Base-by-base conservation (phyloP, 1,140 invertebrate species). In the Capitella teleta region DNA sequence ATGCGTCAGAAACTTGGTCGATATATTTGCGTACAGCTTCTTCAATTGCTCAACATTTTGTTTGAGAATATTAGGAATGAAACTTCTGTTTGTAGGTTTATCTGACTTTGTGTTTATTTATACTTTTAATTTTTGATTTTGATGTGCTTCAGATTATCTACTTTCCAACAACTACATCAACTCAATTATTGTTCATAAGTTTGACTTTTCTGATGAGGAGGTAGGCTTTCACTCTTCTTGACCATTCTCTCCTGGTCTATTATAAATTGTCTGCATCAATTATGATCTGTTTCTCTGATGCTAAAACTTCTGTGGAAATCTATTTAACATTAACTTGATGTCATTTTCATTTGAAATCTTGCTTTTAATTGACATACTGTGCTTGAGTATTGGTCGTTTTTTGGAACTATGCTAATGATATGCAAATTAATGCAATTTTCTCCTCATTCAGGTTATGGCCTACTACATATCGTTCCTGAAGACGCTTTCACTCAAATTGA, bases 91-190 rank as follows among this genome's bases (percentile, higher is more conserved):
- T 98, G 94, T 98, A 80, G 86, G 87, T 83, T 55, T 23, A 10
- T 19, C 2, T 14, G 3, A 2, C 19, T 36, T 16, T 40, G 38
- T 38, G 10, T 34, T 12, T 34, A 34, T 34, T 34, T 34, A 12
- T 16, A 4, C 25, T 12, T 18, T 40, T 21, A 40, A 6, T 40
- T 18, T 16, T 2, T 40, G 19, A 40, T 16, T 44, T 44, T 44
- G 6, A 25, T 44, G 8, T 44, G n/a, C 18, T 84, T 54, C 76
- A 98, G 93, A 98, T 84, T 99, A 98, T 76, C 76, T 99, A 48
- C 76, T 99, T 16, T 98, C 93, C 62, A 99, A 99, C 74, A 99
- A 99, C 75, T 93, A 98, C 77, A 92, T 99, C 18, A 99, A 99
- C 74, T 92, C 87, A 28, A 98, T 99, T 63, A 98, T 99, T 67